Evolutionary conservation across 2,113 vertebrate species (phyloP).

Genomic region (Siniperca knerii): DNA sequence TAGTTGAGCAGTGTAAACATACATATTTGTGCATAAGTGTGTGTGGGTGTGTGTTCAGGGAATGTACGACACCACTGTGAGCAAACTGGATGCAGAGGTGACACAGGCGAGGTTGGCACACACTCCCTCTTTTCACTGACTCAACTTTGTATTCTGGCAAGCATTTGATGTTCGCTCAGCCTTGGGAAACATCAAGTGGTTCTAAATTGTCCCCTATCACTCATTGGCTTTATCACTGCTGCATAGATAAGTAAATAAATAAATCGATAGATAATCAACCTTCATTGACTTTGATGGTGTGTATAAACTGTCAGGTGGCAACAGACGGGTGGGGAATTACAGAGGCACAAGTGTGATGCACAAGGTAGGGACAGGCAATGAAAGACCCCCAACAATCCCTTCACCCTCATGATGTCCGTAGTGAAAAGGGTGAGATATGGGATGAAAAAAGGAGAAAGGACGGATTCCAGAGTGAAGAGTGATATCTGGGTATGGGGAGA

Average conservation of each 20-base stretch:
- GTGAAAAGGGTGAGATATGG: conserved; percentile 2
- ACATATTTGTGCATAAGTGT: background rate
- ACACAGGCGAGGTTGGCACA: background rate
- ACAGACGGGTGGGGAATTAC: conserved; percentile 43
- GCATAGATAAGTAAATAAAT: conserved; percentile 29
- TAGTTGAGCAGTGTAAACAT: background rate
- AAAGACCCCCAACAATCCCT: conserved; percentile 32
- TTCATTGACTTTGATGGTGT: conserved; percentile 30
- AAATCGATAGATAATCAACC: background rate
- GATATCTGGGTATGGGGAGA: conserved; percentile 43
- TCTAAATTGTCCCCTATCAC: conserved; percentile 30
- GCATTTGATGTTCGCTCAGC: conserved; percentile 7
- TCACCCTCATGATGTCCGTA: conserved; percentile 17
- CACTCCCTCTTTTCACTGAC: conserved; percentile 7
- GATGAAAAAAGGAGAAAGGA: background rate
- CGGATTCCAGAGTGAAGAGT: conserved; percentile 26
- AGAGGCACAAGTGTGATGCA: conserved; percentile 8
- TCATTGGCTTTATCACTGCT: conserved; percentile 29
- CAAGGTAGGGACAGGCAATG: conserved; percentile 36
- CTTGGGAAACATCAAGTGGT: conserved; percentile 17
- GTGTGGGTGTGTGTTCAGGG: background rate
- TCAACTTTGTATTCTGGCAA: conserved; percentile 34
- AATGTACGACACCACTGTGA: background rate
- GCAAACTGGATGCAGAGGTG: conserved; percentile 12
- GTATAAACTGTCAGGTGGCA: background rate